Evolutionary conservation across 2,797 vertebrate genomes (phyloP).

Genomic region (Girardinus metallicus): DNA sequence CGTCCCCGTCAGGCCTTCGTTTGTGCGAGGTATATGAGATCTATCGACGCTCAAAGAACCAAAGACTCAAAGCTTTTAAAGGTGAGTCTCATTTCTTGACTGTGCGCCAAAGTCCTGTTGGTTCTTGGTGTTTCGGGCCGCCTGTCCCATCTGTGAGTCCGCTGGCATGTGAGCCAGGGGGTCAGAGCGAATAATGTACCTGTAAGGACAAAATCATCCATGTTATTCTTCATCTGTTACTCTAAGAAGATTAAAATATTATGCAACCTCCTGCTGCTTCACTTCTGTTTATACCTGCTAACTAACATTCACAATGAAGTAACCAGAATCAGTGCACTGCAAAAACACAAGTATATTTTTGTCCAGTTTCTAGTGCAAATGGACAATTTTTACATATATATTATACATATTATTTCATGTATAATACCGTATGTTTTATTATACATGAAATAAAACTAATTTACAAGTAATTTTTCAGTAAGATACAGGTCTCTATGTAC

Average conservation of each 20-base stretch:
- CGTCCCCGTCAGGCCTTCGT: conserved; percentile 6
- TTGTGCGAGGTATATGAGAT: conserved; percentile 24
- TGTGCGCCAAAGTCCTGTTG: conserved; percentile 85
- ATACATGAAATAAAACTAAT: too few relatives aligned
- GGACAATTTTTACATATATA: too few relatives aligned
- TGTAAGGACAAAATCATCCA: conserved; percentile 51
- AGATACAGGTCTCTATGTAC: not conserved
- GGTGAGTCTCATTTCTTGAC: conserved; percentile 91
- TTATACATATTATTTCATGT: too few relatives aligned
- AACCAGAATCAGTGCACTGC: not conserved
- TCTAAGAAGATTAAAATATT: not conserved
- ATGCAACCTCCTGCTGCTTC: not conserved
- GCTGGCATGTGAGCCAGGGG: conserved; percentile 93
- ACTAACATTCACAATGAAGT: not conserved
- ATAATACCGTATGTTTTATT: too few relatives aligned
- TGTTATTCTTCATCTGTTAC: not conserved
- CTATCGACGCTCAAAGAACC: conserved; percentile 44
- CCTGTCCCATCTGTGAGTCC: conserved; percentile 82
- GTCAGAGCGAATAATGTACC: conserved; percentile 96
- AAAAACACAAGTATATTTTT: too few relatives aligned
- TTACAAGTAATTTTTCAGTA: too few relatives aligned
- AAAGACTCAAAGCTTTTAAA: conserved; percentile 71
- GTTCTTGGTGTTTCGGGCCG: conserved; percentile 75
- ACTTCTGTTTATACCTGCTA: not conserved
- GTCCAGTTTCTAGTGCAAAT: too few relatives aligned